Base-by-base conservation (phyloP, 1,140 invertebrate genomes). In the Leucophenga varia region DNA sequence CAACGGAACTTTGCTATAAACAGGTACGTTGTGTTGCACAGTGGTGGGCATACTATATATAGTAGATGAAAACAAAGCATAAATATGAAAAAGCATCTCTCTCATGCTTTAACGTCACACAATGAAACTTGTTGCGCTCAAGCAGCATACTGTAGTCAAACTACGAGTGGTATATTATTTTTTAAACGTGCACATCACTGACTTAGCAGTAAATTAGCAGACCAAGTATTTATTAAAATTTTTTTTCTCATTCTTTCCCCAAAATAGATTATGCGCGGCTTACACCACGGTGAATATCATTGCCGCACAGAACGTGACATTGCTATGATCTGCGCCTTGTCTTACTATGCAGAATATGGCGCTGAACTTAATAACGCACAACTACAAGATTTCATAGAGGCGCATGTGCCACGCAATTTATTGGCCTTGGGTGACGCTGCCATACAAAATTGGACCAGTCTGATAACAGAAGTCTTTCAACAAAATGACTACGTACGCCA, bases 261-360 rank as follows among this genome's bases (percentile, higher is more conserved):
- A n/a, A n/a, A n/a, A n/a, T 28, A 51, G 49, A 42, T 72, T 14
- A 79, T 85, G 2, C 80, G 87, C 28, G 91, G 91, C 2, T 81
- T 94, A 4, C 91, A 91, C 74, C 89, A 86, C 74, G 91, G 92
- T 6, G 93, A 96, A 78, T 96, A 95, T 75, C 80, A 89, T 40
- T 95, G 90, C 61, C 77, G 74, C 22, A 78, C 76, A 2, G 92
- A 95, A 68, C 88, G 88, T 64, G 92, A 95, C 65, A 79, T 95
- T 37, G 89, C 90, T 1, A 87, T 90, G 80, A 81, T 95, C 17
- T 86, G 89, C 35, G 91, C 93, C 1, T 85, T 93, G 67, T 90
- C 93, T 73, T 91, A 92, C 74, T 95, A 89, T 61, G 83, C 95
- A 43, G 91, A 95, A 54, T 82, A 90, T 76, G 85, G 86, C 1